phyloP scores from a whole-genome alignment of 2,113 vertebrate species.

The Arvicanthis niloticus region DNA sequence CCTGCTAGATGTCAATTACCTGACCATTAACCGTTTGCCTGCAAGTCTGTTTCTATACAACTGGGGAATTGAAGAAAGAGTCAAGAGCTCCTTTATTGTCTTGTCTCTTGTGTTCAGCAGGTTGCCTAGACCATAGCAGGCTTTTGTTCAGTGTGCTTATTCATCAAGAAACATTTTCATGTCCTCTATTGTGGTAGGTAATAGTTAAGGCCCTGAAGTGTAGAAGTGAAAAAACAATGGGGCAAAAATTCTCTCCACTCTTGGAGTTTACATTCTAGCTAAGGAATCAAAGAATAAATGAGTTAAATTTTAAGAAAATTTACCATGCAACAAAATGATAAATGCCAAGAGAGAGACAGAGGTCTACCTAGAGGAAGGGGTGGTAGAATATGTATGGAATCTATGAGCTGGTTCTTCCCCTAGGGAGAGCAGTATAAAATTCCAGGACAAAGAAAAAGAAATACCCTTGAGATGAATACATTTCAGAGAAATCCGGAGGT shows the following conservation, averaged over 20 bases:
- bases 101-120: neutral
- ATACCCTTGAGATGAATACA: neutral
- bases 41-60: neutral
- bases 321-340: neutral
- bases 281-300: neutral
- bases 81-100: neutral
- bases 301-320: neutral
- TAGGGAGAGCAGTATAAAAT: neutral
- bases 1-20: too few relatives aligned
- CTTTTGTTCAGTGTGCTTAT: neutral
- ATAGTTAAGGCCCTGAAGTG: neutral
- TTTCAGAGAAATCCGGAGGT: conserved; percentile 10
- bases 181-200: neutral
- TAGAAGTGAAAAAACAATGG: neutral
- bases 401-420: neutral
- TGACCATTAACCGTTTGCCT: neutral
- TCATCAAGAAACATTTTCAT: neutral
- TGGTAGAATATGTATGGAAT: neutral
- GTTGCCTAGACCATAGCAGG: neutral
- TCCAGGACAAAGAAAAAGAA: neutral
- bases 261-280: neutral
- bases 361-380: neutral
- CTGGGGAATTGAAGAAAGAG: neutral
- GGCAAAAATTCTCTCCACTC: neutral
- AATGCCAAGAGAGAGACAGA: neutral